phyloP scores from a whole-genome alignment of 2,113 vertebrate species.

The Verasper variegatus region DNA sequence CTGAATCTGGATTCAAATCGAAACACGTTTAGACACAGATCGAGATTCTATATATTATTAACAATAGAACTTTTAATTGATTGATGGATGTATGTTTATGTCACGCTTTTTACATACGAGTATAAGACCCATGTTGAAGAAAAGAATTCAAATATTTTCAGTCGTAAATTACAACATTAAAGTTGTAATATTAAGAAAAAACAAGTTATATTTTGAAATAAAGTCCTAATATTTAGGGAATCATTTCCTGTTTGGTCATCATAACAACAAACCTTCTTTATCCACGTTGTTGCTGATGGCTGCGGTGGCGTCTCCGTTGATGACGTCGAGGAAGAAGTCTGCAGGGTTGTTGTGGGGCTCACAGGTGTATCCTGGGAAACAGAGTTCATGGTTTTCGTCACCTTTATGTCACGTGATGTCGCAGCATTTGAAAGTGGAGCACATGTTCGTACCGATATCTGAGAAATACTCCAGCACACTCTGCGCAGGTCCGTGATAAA shows the following conservation, averaged over 20 bases:
- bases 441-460: conserved; percentile 79
- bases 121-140: no score
- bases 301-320: conserved; percentile 90
- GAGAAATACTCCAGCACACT: conserved; percentile 86
- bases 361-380: conserved; percentile 87
- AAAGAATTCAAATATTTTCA: no score
- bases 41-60: no score
- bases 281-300: conserved; percentile 60
- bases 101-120: no score
- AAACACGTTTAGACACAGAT: not conserved
- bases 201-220: no score
- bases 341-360: conserved; percentile 95
- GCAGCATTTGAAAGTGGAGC: not conserved
- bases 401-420: accelerated
- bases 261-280: not conserved
- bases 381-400: not conserved
- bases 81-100: no score
- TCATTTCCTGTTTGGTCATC: no score
- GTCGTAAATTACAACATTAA: no score
- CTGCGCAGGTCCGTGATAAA: conserved; percentile 89
- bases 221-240: no score
- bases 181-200: no score
- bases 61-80: no score
- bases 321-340: conserved; percentile 95
- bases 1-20: conserved; percentile 20